A percentile compares a stretch with the other conserved stretches of the same genome.
phyloP scores from a whole-genome alignment of 2,797 vertebrate species.

The Triplophysa bombifrons region DNA sequence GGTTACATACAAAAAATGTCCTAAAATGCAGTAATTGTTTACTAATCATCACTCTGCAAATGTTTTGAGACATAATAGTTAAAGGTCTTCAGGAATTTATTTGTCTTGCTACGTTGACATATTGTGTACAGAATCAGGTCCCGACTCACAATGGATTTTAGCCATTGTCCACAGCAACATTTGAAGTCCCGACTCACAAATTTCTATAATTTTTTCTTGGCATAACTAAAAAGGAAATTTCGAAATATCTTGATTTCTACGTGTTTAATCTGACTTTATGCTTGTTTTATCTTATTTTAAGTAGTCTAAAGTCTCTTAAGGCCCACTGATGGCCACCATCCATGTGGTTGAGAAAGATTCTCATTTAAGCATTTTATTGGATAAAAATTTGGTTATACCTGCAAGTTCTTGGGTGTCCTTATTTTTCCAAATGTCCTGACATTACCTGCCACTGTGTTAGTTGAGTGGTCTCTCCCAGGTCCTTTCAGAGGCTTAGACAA shows the following conservation, averaged over 20 bases:
- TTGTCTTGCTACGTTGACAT: neutral
- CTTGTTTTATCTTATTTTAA: no score
- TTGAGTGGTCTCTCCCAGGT: constrained; percentile 86
- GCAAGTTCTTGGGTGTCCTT: neutral
- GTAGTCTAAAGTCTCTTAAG: no score
- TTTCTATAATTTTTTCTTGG: no score
- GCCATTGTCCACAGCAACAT: no score
- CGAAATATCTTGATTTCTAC: no score
- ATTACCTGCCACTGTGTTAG: constrained; percentile 78
- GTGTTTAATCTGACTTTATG: no score
- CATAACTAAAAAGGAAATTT: no score
- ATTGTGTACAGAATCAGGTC: neutral
- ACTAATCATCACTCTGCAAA: neutral
- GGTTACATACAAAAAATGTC: constrained; percentile 78
- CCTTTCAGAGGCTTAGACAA: constrained; percentile 63
- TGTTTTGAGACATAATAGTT: neutral
- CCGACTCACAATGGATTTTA: no score
- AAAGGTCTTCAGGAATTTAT: neutral
- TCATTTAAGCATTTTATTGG: no score
- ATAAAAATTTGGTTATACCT: neutral
- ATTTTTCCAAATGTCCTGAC: neutral
- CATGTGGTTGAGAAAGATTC: no score
- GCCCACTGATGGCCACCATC: no score
- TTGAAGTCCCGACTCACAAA: no score
- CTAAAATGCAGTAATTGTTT: constrained; percentile 59